A percentile compares a stretch with the other conserved stretches of the same genome.
Conservation (phyloP, 2,113 vertebrate genomes). For the Brachionichthys hirsutus region DNA sequence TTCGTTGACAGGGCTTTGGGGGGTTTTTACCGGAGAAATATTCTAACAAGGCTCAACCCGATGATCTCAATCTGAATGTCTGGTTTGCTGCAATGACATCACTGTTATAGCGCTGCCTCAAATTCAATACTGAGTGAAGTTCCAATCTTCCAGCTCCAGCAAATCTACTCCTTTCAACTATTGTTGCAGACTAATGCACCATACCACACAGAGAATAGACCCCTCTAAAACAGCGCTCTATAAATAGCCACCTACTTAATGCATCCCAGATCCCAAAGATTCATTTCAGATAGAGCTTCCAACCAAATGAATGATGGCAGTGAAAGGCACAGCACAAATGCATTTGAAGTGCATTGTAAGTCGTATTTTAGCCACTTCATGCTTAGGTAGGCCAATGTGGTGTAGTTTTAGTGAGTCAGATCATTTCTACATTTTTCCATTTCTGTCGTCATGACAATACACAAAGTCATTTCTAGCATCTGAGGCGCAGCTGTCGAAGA, state of each 20-base stretch:
- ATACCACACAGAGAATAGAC: slow-evolving; percentile 36
- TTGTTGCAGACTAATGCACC: slow-evolving; percentile 52
- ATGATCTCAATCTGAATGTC: slow-evolving; percentile 30
- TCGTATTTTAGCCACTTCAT: slow-evolving; percentile 1
- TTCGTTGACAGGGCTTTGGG: slow-evolving; percentile 34
- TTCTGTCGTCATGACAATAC: background rate
- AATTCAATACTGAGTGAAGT: slow-evolving; percentile 34
- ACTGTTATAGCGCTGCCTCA: slow-evolving; percentile 18
- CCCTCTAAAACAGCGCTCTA: slow-evolving; percentile 19
- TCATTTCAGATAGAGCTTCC: slow-evolving; percentile 32
- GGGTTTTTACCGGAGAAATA: slow-evolving; percentile 24
- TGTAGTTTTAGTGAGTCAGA: too few relatives aligned
- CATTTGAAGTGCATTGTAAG: background rate
- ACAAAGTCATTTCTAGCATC: background rate
- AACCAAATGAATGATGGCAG: slow-evolving; percentile 13
- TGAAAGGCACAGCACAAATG: background rate
- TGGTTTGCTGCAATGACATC: slow-evolving; percentile 12
- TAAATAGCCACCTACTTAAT: slow-evolving; percentile 51
- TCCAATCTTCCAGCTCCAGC: slow-evolving; percentile 38
- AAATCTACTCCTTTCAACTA: slow-evolving; percentile 45
- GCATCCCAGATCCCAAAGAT: slow-evolving; percentile 37
- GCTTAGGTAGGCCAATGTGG: too few relatives aligned
- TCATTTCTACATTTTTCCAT: background rate
- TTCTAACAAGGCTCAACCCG: slow-evolving; percentile 38
- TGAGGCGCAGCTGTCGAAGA: too few relatives aligned